These are phyloP conservation scores for Etheostoma cragini DNA, from an alignment of 2,113 vertebrate genomes.

Conservation along the genomic window DNA sequence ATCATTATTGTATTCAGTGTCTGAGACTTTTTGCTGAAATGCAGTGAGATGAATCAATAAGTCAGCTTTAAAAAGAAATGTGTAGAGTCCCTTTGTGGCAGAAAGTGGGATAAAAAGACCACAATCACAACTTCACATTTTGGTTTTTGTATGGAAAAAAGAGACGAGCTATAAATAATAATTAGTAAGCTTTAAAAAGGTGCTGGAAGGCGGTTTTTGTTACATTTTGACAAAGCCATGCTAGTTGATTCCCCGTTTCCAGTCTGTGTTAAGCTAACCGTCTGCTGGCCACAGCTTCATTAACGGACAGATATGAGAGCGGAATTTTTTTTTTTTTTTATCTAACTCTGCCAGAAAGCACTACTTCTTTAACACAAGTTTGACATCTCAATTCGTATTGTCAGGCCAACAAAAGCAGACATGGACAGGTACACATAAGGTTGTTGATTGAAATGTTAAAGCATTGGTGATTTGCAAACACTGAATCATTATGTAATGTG, in stretches of 20 bases:
- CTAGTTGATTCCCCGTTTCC: neutral
- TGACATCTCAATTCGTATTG: neutral
- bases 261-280: neutral
- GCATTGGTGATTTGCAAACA: neutral
- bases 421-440: neutral
- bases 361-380: slow-evolving; percentile 1
- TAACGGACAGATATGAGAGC: neutral
- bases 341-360: neutral
- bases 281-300: slow-evolving; percentile 9
- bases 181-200: neutral
- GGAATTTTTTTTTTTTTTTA: neutral
- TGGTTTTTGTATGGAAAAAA: neutral
- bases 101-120: neutral
- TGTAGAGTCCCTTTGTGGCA: neutral
- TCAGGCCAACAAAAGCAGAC: neutral
- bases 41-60: neutral
- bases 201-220: neutral
- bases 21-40: neutral
- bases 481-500: neutral
- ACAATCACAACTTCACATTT: neutral
- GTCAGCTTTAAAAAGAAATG: neutral
- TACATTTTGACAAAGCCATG: neutral
- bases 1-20: neutral
- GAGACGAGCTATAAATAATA: neutral
- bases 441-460: too few relatives aligned